Conservation (phyloP, 1,140 invertebrate species). For the Drusus annulatus region DNA sequence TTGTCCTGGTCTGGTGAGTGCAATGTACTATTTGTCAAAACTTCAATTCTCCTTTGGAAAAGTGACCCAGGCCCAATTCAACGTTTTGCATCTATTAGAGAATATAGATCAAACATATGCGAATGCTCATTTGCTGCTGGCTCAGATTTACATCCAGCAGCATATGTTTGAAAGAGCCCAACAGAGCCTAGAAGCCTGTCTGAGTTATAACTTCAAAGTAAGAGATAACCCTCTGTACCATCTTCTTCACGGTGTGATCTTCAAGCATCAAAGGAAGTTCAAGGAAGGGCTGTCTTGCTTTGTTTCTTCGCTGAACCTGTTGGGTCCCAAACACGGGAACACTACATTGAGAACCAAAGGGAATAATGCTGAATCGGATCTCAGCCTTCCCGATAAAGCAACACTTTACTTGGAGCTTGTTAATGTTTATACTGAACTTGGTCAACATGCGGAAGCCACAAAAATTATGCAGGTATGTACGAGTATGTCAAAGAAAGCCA, state of each 20-base stretch:
- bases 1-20: conserved; percentile 86
- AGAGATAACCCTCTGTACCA: conserved; percentile 93
- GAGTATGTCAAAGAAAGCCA: not conserved
- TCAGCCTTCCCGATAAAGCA: conserved; percentile 84
- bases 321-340: conserved; percentile 60
- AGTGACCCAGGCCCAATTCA: conserved; percentile 75
- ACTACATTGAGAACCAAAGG: conserved; percentile 25
- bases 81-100: conserved; percentile 83
- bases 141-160: conserved; percentile 86
- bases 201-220: conserved; percentile 94
- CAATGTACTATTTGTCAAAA: conserved; percentile 84
- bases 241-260: conserved; percentile 86
- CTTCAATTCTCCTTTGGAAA: conserved; percentile 87
- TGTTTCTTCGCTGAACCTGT: conserved; percentile 77
- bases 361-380: conserved; percentile 65
- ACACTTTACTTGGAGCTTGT: conserved; percentile 92
- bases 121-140: conserved; percentile 89
- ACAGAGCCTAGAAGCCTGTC: conserved; percentile 88
- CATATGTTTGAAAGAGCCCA: conserved; percentile 84
- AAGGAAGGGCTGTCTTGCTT: conserved; percentile 85
- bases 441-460: conserved; percentile 84
- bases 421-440: conserved; percentile 80
- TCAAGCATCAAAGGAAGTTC: conserved; percentile 82
- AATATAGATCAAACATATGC: conserved; percentile 82
- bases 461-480: conserved; percentile 78